A percentile compares a stretch with the other conserved stretches of the same genome.
phyloP scores from a whole-genome alignment of 1,140 invertebrate species.

The Oryctes rhinoceros region DNA sequence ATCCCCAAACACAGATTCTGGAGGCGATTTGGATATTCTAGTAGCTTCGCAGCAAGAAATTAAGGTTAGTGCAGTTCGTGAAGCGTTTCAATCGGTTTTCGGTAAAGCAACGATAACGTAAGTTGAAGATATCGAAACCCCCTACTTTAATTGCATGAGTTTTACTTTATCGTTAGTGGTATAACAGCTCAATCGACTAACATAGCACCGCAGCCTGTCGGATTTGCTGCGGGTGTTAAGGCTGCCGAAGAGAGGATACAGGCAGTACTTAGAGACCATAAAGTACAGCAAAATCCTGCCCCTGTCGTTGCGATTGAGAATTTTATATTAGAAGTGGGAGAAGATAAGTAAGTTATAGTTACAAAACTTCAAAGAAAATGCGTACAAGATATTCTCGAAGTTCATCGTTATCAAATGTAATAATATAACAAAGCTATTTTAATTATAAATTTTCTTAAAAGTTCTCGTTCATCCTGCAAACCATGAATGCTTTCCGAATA shows the following conservation, averaged over 20 bases:
- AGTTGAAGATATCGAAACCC: neutral
- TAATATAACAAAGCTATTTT: neutral
- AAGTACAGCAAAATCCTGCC: constrained; percentile 65
- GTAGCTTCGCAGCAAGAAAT: constrained; percentile 82
- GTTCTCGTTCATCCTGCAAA: neutral
- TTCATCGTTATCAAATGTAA: neutral
- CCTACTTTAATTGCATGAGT: neutral
- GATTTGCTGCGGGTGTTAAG: constrained; percentile 77
- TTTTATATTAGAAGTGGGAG: constrained; percentile 78
- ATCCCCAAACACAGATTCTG: constrained; percentile 69
- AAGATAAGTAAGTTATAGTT: constrained; percentile 69
- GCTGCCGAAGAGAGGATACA: constrained; percentile 74
- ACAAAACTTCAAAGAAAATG: neutral
- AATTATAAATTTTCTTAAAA: constrained; percentile 38
- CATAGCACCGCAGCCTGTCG: constrained; percentile 77
- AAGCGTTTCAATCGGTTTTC: constrained; percentile 84
- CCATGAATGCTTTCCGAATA: too few relatives aligned
- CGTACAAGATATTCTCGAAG: neutral
- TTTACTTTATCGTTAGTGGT: constrained; percentile 63
- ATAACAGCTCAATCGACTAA: constrained; percentile 66
- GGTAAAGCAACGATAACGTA: constrained; percentile 80
- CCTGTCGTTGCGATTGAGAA: constrained; percentile 80
- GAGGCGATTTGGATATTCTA: constrained; percentile 78
- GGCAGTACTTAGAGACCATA: constrained; percentile 64
- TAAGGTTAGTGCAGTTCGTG: constrained; percentile 79